Conservation (phyloP, 37 sponge, comb jelly and placozoan species). For the Mnemiopsis leidyi region DNA sequence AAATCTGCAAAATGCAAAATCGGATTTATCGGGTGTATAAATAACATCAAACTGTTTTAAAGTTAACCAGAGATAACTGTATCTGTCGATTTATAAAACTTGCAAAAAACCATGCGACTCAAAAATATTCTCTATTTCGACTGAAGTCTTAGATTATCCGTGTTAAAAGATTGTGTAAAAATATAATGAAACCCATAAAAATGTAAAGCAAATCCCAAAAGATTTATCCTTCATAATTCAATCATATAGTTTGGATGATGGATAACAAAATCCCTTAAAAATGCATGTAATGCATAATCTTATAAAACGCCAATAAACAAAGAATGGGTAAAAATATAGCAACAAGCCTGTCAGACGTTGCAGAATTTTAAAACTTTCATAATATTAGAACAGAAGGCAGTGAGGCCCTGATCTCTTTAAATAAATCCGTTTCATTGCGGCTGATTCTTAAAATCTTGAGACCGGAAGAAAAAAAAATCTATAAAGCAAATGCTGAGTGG, state of each 20-base stretch:
- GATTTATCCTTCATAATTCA: background rate
- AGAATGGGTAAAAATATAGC: background rate
- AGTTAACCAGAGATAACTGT: too few species aligned
- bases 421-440: too few species aligned
- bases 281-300: background rate
- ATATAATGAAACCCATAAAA: background rate
- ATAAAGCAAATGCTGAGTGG: too few species aligned
- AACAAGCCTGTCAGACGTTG: background rate
- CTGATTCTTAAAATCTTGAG: too few species aligned
- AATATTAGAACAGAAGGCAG: background rate
- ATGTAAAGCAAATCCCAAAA: background rate
- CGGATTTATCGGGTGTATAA: background rate
- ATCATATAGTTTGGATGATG: background rate
- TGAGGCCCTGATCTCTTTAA: too few species aligned
- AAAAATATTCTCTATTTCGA: background rate
- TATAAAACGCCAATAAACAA: background rate
- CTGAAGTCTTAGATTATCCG: background rate
- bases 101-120: background rate
- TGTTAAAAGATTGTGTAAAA: background rate
- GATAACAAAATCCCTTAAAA: background rate
- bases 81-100: background rate
- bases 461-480: too few species aligned
- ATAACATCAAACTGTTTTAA: too few species aligned
- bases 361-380: background rate
- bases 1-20: background rate